phyloP scores from a whole-genome alignment of 1,140 invertebrate genomes.

The Penaeus japonicus region DNA sequence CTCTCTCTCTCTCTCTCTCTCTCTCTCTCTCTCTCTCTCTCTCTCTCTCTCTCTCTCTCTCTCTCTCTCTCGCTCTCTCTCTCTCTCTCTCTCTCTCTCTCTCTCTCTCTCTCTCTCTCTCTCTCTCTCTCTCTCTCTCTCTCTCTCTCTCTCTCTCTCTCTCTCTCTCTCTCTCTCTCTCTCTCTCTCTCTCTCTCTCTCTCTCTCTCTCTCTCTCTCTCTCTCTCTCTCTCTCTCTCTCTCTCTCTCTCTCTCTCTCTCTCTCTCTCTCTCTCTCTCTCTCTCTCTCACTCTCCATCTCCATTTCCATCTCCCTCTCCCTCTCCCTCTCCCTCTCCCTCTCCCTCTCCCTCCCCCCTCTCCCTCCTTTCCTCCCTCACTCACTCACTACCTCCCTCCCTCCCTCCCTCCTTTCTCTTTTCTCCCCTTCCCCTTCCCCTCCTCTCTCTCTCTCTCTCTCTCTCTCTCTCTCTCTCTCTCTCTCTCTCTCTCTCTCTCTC shows the following conservation, averaged over 20 bases:
- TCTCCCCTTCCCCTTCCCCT: neutral
- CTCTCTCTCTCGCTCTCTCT: neutral
- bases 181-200: conserved; percentile 1
- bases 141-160: neutral
- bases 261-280: neutral
- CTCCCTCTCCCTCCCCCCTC: neutral
- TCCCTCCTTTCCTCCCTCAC: neutral
- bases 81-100: neutral
- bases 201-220: neutral
- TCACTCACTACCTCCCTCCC: too few relatives aligned
- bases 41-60: neutral
- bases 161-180: conserved; percentile 1
- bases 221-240: neutral
- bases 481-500: too few relatives aligned
- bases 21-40: neutral
- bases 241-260: neutral
- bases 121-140: neutral
- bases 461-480: neutral
- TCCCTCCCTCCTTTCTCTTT: neutral
- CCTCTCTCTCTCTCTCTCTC: neutral
- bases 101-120: neutral
- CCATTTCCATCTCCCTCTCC: neutral
- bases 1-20: neutral
- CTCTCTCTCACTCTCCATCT: neutral
- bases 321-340: neutral